phyloP scores from a whole-genome alignment of 2,888 invertebrate genomes.

The Rhagium mordax region DNA sequence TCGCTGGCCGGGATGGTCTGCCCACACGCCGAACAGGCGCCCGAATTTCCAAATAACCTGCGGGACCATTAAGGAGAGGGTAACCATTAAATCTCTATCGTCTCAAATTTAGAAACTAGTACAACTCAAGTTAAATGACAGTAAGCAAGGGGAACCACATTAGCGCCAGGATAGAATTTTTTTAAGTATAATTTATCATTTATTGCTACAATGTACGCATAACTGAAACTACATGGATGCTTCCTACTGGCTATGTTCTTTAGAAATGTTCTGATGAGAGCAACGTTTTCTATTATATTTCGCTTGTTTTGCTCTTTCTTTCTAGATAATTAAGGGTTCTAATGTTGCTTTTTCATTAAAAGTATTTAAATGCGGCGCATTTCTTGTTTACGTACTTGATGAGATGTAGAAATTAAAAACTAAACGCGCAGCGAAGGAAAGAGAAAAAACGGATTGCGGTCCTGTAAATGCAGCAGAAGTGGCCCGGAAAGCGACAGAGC shows the following conservation, averaged over 20 bases:
- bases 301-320: too few species aligned
- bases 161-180: too few species aligned
- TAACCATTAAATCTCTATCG: constrained; percentile 63
- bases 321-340: too few species aligned
- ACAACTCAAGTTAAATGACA: neutral
- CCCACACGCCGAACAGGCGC: constrained; percentile 93
- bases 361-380: neutral
- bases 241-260: too few species aligned
- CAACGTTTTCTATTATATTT: too few species aligned
- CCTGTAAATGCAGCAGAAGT: constrained; percentile 8
- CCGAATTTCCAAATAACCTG: constrained; percentile 94
- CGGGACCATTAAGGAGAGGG: constrained; percentile 66
- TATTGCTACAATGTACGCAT: too few species aligned
- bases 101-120: constrained; percentile 30
- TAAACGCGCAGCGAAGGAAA: neutral
- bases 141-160: too few species aligned
- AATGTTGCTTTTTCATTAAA: neutral
- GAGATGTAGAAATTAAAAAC: neutral
- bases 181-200: too few species aligned
- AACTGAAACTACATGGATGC: too few species aligned
- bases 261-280: too few species aligned
- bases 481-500: constrained; percentile 46
- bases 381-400: neutral
- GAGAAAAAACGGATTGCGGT: neutral
- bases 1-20: constrained; percentile 94